phyloP scores from a whole-genome alignment of 2,797 vertebrate species.

The Sylvia borin region DNA sequence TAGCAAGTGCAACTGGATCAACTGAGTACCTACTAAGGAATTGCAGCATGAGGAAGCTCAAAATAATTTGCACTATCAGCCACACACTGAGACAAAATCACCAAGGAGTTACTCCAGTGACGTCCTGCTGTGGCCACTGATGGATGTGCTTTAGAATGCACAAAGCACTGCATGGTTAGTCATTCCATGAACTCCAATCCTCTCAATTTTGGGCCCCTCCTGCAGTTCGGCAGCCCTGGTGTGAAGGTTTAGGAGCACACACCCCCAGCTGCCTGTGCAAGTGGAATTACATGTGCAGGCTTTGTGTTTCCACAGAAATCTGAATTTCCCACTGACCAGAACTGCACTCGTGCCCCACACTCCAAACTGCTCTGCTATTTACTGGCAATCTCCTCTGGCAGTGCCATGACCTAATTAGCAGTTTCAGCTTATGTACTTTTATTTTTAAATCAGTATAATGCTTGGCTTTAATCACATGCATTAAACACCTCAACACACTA shows the following conservation, averaged over 20 bases:
- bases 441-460: background rate
- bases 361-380: background rate
- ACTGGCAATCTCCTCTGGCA: background rate
- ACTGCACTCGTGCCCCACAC: background rate
- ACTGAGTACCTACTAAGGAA: constrained; percentile 59
- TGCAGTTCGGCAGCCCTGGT: background rate
- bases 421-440: background rate
- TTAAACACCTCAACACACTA: background rate
- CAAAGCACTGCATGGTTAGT: constrained; percentile 9
- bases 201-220: background rate
- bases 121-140: background rate
- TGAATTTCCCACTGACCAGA: rapidly evolving
- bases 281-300: background rate
- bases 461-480: background rate
- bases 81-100: constrained; percentile 40
- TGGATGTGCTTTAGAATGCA: background rate
- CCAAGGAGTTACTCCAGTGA: constrained; percentile 31
- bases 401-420: background rate
- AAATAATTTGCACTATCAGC: constrained; percentile 28
- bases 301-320: background rate
- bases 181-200: background rate
- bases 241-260: background rate
- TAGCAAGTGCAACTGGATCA: constrained; percentile 42
- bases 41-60: constrained; percentile 34
- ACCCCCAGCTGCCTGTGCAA: background rate